Conservation (phyloP, 2,888 invertebrate genomes). For the Periphyllus acericola region DNA sequence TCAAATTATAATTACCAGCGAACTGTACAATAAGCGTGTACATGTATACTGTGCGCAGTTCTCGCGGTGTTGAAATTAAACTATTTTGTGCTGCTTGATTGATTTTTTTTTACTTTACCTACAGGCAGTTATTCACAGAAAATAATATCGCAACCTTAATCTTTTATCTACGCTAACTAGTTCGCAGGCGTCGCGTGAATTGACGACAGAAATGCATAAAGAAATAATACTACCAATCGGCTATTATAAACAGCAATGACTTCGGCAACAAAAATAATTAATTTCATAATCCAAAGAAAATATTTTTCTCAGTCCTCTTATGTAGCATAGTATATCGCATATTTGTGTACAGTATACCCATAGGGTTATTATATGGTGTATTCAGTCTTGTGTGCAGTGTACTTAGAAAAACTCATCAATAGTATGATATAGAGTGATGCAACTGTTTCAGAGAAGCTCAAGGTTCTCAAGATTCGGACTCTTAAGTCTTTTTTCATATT, state of each 20-base stretch:
- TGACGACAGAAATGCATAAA: neutral
- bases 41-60: neutral
- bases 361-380: no score
- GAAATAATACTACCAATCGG: neutral
- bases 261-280: neutral
- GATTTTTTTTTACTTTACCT: neutral
- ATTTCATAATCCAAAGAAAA: neutral
- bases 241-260: neutral
- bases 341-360: neutral
- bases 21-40: neutral
- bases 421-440: neutral
- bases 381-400: neutral
- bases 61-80: neutral
- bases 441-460: no score
- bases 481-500: neutral
- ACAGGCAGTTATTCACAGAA: constrained; percentile 1
- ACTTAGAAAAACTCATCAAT: neutral
- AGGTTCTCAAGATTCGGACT: neutral
- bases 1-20: neutral
- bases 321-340: neutral
- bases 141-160: neutral
- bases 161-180: constrained; percentile 7
- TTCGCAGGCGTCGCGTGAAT: constrained; percentile 1
- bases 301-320: neutral
- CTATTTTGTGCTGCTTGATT: neutral